phyloP scores from a whole-genome alignment of 2,113 vertebrate genomes.

The Salminus brasiliensis region DNA sequence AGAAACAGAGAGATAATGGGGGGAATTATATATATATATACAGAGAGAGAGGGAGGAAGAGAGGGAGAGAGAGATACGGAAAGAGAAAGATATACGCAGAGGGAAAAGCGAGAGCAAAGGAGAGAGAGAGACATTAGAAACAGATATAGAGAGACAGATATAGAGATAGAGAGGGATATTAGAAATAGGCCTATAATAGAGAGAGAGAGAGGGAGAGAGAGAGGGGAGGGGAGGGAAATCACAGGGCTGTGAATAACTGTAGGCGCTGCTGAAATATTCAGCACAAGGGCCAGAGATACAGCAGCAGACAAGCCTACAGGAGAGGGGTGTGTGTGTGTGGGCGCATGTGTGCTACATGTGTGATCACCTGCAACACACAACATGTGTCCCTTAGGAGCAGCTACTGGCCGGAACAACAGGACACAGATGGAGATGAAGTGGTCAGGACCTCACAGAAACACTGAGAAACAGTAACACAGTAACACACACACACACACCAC shows the following conservation, averaged over 20 bases:
- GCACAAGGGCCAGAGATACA: slow-evolving; percentile 47
- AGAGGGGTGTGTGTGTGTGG: slow-evolving; percentile 24
- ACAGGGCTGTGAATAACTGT: slow-evolving; percentile 45
- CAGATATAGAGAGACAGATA: background rate
- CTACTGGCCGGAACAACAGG: background rate
- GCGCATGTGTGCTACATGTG: slow-evolving; percentile 1
- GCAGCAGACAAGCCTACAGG: slow-evolving; percentile 13
- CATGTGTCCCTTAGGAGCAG: background rate
- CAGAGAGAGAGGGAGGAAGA: too few relatives aligned
- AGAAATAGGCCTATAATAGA: too few relatives aligned
- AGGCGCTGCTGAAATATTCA: slow-evolving; percentile 53
- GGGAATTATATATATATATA: too few relatives aligned
- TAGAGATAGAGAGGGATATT: background rate
- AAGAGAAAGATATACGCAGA: background rate
- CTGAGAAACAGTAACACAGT: background rate
- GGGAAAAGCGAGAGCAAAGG: background rate
- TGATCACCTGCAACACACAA: background rate
- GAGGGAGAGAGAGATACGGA: too few relatives aligned
- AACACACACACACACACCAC: background rate
- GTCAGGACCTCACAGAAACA: background rate
- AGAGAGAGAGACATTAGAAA: background rate
- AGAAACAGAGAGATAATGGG: too few relatives aligned
- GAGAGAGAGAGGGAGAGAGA: slow-evolving; percentile 4
- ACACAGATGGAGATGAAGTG: background rate
- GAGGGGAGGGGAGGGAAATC: background rate